phyloP scores from a whole-genome alignment of 2,113 vertebrate genomes.

The Seriola rivoliana region DNA sequence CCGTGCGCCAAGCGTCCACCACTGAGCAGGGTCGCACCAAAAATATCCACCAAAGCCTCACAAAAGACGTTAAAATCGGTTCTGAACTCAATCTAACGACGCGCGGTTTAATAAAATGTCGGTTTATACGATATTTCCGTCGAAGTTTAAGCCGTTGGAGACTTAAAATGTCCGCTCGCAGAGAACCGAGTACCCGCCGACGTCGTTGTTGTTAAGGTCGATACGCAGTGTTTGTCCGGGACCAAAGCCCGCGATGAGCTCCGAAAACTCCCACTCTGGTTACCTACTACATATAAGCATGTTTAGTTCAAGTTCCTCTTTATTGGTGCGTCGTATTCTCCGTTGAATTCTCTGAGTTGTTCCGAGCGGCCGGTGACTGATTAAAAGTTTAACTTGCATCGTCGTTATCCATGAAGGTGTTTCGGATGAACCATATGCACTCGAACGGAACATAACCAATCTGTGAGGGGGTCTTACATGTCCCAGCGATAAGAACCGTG shows the following conservation, averaged over 20 bases:
- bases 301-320: background rate
- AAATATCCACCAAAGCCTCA: background rate
- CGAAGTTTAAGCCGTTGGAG: constrained; percentile 45
- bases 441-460: background rate
- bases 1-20: constrained; percentile 21
- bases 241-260: constrained; percentile 11
- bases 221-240: constrained; percentile 13
- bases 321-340: too few species aligned
- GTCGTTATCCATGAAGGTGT: background rate
- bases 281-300: too few species aligned
- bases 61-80: fast-evolving
- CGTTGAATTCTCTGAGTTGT: background rate
- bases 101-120: fast-evolving
- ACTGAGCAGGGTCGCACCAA: background rate
- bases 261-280: too few species aligned
- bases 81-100: fast-evolving
- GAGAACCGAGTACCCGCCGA: background rate
- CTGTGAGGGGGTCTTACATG: fast-evolving
- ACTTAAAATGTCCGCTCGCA: constrained; percentile 79
- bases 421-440: background rate
- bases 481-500: background rate
- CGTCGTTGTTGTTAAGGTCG: constrained; percentile 18
- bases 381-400: constrained; percentile 38
- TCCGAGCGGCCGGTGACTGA: background rate
- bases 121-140: background rate